These are phyloP conservation scores for Tragelaphus oryx DNA, from an alignment of 2,797 vertebrate genomes.

Conservation along the genomic window DNA sequence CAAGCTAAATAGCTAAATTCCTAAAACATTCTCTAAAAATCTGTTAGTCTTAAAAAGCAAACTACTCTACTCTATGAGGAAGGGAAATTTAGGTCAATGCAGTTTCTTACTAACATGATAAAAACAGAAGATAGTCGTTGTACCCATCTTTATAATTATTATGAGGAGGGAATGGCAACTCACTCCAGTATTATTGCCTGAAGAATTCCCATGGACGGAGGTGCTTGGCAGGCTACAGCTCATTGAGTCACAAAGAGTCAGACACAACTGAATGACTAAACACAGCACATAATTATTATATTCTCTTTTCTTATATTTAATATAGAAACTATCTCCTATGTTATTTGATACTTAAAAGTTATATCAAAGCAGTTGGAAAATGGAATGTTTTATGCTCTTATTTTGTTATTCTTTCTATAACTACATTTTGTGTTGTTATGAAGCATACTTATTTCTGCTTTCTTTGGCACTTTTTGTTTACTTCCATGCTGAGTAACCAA, in stretches of 20 bases:
- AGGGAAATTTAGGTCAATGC: slow-evolving; percentile 21
- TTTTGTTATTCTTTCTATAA: slow-evolving; percentile 60
- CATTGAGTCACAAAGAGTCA: background rate
- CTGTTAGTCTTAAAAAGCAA: background rate
- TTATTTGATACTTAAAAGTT: slow-evolving; percentile 15
- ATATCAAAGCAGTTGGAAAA: background rate
- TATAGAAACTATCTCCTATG: slow-evolving; percentile 25
- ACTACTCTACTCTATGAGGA: background rate
- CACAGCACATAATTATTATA: slow-evolving; percentile 54
- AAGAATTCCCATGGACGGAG: background rate
- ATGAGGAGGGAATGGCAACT: background rate
- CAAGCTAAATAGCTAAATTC: background rate
- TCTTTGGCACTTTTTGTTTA: slow-evolving; percentile 37
- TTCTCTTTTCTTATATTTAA: slow-evolving; percentile 50
- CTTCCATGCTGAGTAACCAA: background rate
- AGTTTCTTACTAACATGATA: slow-evolving; percentile 42
- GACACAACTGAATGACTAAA: background rate
- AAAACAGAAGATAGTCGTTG: slow-evolving; percentile 52
- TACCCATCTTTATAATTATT: slow-evolving; percentile 50
- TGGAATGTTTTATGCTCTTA: background rate
- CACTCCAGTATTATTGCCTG: background rate
- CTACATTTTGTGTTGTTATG: background rate
- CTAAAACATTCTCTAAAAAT: background rate
- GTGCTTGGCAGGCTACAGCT: background rate
- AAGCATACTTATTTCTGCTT: slow-evolving; percentile 47